phyloP scores from a whole-genome alignment of 2,797 vertebrate species.

The Vultur gryphus region DNA sequence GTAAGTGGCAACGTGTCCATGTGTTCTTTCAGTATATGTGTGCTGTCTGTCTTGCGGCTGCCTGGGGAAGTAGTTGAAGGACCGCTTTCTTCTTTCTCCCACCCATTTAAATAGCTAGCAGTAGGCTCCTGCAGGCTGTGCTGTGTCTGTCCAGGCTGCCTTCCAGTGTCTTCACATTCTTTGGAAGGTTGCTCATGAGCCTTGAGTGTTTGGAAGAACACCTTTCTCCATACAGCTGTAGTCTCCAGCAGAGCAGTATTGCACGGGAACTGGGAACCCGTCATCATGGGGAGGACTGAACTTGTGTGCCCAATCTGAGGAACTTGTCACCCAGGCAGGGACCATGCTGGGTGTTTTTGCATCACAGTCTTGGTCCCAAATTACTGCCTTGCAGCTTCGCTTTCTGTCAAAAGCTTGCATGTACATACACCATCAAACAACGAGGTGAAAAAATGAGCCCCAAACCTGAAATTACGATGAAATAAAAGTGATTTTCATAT shows the following conservation, averaged over 20 bases:
- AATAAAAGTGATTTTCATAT: background rate
- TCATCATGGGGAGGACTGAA: background rate
- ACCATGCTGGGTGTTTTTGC: background rate
- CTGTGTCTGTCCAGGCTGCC: background rate
- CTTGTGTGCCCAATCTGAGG: background rate
- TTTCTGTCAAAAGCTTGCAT: background rate
- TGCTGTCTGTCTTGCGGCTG: background rate
- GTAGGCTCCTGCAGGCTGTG: background rate
- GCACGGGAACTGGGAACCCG: background rate
- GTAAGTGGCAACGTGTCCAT: fast-evolving
- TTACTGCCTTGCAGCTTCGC: background rate
- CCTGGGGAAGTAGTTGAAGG: background rate
- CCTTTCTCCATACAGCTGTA: background rate
- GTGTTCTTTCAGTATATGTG: fast-evolving
- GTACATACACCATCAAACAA: background rate
- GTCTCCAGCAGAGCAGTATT: background rate
- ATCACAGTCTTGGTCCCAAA: background rate
- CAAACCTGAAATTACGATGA: background rate
- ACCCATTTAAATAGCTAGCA: background rate
- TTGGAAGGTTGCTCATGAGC: background rate
- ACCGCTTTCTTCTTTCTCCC: background rate
- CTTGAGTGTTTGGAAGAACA: background rate
- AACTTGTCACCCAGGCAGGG: background rate
- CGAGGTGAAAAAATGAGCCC: background rate
- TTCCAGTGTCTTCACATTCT: background rate